Evolutionary conservation across 2,888 invertebrate species (phyloP), one percentile per base, ranked within the genome.

Genomic region (Nephrotoma flavescens): DNA sequence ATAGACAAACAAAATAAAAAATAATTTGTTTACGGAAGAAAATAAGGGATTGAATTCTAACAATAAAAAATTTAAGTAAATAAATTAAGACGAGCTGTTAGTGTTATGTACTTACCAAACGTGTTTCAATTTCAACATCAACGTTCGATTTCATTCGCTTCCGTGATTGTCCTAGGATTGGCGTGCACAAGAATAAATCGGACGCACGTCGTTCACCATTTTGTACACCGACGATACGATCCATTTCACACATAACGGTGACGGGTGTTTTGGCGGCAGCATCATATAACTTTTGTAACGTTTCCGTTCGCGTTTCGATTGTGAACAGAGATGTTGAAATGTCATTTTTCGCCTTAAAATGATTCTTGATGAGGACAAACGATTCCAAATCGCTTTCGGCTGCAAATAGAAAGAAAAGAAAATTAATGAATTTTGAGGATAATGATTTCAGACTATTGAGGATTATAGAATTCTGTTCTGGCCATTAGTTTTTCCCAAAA

Each of bases 311-410:
- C 86, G 95, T 94, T 88, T 94, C 94, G 88, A 94, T 92, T 88
- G 94, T 95, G 92, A 98, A 97, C 89, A 97, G 93, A 89, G 94
- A 94, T 89, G 95, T 94, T 90, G 94, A 93, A 90, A 95, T 93
- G 89, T 94, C 93, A 91, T 95, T 94, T 90, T 93, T 93, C 89
- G 95, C 93, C 91, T 93, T 94, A 93, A 95, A 97, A 93, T 97
- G 96, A 89, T 94, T 93, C 92, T 95, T 96, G 91, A 95, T 94
- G 89, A 94, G 91, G 89, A 96, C 96, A 93, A 97, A 97, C 91
- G 95, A 94, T 90, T 95, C 95, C 92, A 98, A 95, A 93, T 97
- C 97, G 90, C 97, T 96, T 93, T 97, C 97, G 92, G 97, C 97
- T 97, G 94, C 86, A 95, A 95, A 90, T 92, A 92, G 91, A 89